Conservation (phyloP, 2,888 invertebrate species). For the Drosophila paranaensis region DNA sequence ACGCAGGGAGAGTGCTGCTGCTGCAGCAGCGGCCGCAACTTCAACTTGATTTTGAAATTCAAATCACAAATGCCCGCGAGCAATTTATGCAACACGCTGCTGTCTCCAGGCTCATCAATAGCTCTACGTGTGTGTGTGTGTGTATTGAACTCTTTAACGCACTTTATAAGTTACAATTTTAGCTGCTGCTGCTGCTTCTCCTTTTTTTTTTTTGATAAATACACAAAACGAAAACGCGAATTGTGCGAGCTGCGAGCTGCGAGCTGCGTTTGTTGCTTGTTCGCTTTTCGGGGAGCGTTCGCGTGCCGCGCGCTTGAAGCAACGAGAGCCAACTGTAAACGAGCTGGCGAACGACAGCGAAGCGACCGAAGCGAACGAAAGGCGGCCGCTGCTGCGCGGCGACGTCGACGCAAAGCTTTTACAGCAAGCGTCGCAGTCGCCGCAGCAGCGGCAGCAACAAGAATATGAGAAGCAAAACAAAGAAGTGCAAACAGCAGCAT, state of each 20-base stretch:
- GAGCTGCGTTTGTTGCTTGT: conserved; percentile 32
- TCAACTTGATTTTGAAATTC: conserved; percentile 75
- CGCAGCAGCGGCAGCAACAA: conserved; percentile 43
- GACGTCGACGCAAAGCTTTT: conserved; percentile 73
- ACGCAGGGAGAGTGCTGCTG: conserved; percentile 1
- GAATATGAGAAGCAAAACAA: conserved; percentile 79
- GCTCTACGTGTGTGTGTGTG: conserved; percentile 30
- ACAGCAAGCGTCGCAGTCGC: conserved; percentile 34
- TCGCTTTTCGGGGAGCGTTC: conserved; percentile 65
- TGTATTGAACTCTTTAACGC: conserved; percentile 41
- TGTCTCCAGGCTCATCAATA: conserved; percentile 51
- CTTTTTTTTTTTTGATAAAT: conserved; percentile 36
- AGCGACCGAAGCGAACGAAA: conserved; percentile 72
- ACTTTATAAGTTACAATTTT: conserved; percentile 51
- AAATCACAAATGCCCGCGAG: conserved; percentile 70
- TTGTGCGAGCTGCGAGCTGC: conserved; percentile 19
- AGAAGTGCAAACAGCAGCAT: conserved; percentile 72
- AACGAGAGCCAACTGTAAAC: conserved; percentile 83
- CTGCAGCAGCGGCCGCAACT: conserved; percentile 40
- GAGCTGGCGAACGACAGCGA: conserved; percentile 65
- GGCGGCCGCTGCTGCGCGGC: conserved; percentile 47
- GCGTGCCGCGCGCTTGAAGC: conserved; percentile 81
- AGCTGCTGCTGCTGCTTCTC: conserved; percentile 5
- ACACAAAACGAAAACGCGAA: conserved; percentile 63
- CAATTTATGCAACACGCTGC: conserved; percentile 72